These are phyloP conservation scores for Gisinianus flammeolus DNA, from an alignment of 2,888 invertebrate species.

Conservation along the genomic window DNA sequence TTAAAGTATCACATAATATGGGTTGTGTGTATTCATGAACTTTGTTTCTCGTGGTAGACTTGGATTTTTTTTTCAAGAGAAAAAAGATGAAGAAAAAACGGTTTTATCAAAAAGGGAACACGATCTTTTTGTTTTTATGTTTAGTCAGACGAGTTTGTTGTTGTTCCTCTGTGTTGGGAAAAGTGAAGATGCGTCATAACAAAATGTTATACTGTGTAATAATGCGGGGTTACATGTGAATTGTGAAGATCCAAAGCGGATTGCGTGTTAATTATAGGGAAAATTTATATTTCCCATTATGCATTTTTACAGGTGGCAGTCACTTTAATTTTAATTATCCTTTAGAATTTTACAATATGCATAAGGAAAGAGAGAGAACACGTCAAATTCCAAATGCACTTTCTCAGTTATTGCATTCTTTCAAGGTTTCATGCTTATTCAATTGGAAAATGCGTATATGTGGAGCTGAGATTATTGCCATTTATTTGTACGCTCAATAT, in stretches of 20 bases:
- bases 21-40: not conserved
- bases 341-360: no score
- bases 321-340: conserved; percentile 18
- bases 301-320: conserved; percentile 18
- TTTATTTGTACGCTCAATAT: no score
- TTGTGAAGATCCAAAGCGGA: conserved; percentile 19
- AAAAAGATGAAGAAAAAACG: not conserved
- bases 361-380: no score
- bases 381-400: no score
- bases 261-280: conserved; percentile 37
- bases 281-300: conserved; percentile 1
- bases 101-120: conserved; percentile 2
- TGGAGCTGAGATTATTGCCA: no score
- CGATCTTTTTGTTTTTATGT: conserved; percentile 9
- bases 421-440: no score
- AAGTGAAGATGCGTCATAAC: not conserved
- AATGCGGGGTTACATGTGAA: not conserved
- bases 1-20: not conserved
- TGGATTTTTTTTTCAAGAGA: not conserved
- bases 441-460: no score
- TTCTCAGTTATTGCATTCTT: no score
- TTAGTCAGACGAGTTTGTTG: conserved; percentile 2
- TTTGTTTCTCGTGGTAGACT: not conserved
- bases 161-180: no score
- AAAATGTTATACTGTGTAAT: not conserved